Conservation (phyloP, 2,888 invertebrate genomes). For the Furcula furcula region DNA sequence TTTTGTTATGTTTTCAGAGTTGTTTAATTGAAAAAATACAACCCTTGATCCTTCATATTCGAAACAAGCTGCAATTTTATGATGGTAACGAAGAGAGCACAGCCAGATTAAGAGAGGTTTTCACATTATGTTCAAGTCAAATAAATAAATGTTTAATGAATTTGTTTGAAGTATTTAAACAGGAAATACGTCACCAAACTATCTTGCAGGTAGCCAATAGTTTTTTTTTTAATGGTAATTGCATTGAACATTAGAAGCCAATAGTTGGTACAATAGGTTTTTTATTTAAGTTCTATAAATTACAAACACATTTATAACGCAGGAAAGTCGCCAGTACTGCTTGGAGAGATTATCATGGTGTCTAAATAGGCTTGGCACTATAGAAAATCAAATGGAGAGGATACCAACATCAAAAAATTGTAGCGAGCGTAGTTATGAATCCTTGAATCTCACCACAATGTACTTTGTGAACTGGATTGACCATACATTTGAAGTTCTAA, state of each 20-base stretch:
- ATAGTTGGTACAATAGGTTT: too few relatives aligned
- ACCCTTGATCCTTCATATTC: slow-evolving; percentile 48
- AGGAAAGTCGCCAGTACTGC: slow-evolving; percentile 66
- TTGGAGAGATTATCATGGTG: slow-evolving; percentile 68
- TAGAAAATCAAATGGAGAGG: slow-evolving; percentile 44
- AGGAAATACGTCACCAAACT: slow-evolving; percentile 46
- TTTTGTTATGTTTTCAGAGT: slow-evolving; percentile 41
- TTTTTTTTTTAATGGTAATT: background rate
- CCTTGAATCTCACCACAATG: slow-evolving; percentile 53
- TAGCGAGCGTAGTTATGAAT: slow-evolving; percentile 36
- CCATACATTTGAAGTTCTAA: slow-evolving; percentile 65
- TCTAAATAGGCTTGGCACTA: slow-evolving; percentile 35
- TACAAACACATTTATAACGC: slow-evolving; percentile 19
- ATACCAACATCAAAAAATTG: slow-evolving; percentile 8
- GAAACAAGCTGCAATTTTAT: slow-evolving; percentile 36
- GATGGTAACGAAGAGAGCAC: slow-evolving; percentile 26
- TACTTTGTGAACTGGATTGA: slow-evolving; percentile 78
- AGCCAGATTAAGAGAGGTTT: slow-evolving; percentile 50
- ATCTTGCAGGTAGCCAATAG: slow-evolving; percentile 45
- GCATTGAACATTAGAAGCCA: background rate
- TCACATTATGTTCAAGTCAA: slow-evolving; percentile 62
- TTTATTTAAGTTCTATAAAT: too few relatives aligned
- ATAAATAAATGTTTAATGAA: slow-evolving; percentile 61
- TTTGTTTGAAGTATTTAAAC: slow-evolving; percentile 61
- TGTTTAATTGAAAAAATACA: slow-evolving; percentile 47